Conservation (phyloP, 2,888 invertebrate genomes). For the Agriopis marginaria region DNA sequence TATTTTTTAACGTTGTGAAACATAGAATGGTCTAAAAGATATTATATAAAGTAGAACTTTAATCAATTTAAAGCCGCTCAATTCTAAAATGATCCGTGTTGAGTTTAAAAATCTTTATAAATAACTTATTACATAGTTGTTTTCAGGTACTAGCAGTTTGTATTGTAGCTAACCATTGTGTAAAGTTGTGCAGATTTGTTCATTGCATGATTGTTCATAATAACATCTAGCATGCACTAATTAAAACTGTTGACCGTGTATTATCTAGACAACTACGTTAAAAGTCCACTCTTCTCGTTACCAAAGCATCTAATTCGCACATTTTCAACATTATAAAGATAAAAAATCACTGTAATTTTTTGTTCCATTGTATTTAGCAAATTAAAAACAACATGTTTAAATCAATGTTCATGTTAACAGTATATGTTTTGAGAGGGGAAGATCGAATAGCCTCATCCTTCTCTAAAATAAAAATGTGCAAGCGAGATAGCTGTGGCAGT, state of each 20-base stretch:
- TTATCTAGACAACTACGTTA: background rate
- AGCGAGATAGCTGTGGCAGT: no score
- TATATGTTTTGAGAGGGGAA: no score
- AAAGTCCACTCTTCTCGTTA: no score
- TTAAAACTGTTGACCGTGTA: conserved; percentile 18
- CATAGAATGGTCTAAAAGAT: conserved; percentile 10
- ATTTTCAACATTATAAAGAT: no score
- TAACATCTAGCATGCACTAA: conserved; percentile 35
- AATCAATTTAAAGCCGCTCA: conserved; percentile 8
- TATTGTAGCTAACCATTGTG: conserved; percentile 31
- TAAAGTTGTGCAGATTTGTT: conserved; percentile 18
- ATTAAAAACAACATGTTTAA: no score
- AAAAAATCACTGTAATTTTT: no score
- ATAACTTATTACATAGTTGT: background rate
- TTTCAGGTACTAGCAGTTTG: conserved; percentile 10
- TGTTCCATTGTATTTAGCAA: no score
- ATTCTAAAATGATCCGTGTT: conserved; percentile 7
- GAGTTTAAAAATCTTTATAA: conserved; percentile 2
- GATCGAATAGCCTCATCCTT: no score
- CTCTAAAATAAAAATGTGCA: no score
- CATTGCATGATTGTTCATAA: conserved; percentile 35
- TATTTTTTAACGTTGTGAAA: conserved; percentile 31
- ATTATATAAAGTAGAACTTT: background rate
- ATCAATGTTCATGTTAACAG: no score
- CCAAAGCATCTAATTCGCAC: no score